A percentile compares a stretch with the other conserved stretches of the same genome.
These are phyloP conservation scores for Myotis myotis DNA, from an alignment of 2,797 vertebrate genomes.

Conservation along the genomic window DNA sequence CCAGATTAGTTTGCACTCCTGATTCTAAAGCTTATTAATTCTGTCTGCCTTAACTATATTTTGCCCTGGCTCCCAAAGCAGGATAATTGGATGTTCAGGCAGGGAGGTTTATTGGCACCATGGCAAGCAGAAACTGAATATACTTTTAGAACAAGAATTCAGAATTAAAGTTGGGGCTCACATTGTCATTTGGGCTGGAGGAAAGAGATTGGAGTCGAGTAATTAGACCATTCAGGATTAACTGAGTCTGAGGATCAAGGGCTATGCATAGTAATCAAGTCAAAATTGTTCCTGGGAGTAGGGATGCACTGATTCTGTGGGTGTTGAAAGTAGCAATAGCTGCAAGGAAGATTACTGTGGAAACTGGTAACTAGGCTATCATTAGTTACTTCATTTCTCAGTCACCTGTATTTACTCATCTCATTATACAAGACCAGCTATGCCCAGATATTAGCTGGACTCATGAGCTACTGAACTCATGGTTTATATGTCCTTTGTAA, in stretches of 20 bases:
- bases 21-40: background rate
- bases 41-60: conserved; percentile 20
- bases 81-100: background rate
- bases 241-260: background rate
- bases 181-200: background rate
- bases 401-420: background rate
- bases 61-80: background rate
- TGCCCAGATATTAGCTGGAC: background rate
- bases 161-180: background rate
- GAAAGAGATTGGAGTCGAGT: background rate
- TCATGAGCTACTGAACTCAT: conserved; percentile 17
- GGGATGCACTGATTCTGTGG: background rate
- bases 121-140: conserved; percentile 4
- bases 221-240: conserved; percentile 19
- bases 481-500: conserved; percentile 50
- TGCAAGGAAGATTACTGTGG: background rate
- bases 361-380: conserved; percentile 13
- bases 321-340: background rate
- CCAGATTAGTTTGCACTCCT: background rate
- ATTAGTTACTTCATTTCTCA: conserved; percentile 56
- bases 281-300: conserved; percentile 17
- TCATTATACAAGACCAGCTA: background rate
- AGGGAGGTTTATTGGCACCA: background rate
- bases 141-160: background rate
- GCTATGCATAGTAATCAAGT: conserved; percentile 33